These are phyloP conservation scores for Cordilura impudica DNA, from an alignment of 2,888 invertebrate species.

Conservation along the genomic window DNA sequence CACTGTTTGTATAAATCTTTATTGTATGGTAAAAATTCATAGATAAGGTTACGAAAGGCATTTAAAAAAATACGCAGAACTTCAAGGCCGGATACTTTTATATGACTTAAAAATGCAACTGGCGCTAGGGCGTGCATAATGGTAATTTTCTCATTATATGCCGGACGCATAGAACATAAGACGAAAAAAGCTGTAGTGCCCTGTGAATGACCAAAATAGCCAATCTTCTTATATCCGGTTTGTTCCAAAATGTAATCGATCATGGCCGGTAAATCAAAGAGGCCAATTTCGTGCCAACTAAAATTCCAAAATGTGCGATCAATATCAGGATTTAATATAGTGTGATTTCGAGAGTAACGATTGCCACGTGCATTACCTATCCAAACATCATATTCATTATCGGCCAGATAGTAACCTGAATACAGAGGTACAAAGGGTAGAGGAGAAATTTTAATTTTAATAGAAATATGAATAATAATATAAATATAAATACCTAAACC, in stretches of 20 bases:
- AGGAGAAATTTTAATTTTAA: too few relatives aligned
- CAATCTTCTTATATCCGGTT: constrained; percentile 45
- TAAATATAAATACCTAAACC: constrained; percentile 79
- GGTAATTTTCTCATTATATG: constrained; percentile 66
- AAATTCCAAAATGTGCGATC: constrained; percentile 66
- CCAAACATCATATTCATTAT: too few relatives aligned
- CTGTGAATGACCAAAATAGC: constrained; percentile 70
- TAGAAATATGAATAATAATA: constrained; percentile 37
- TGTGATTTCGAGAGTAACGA: constrained; percentile 65
- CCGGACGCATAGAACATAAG: constrained; percentile 57
- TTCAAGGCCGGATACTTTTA: constrained; percentile 74
- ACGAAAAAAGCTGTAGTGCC: constrained; percentile 65
- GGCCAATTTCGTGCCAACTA: constrained; percentile 92
- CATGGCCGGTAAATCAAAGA: constrained; percentile 77
- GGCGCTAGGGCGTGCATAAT: constrained; percentile 67
- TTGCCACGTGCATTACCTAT: constrained; percentile 68
- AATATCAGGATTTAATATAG: constrained; percentile 45
- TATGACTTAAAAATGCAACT: constrained; percentile 78
- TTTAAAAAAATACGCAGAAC: constrained; percentile 23
- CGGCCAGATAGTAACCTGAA: constrained; percentile 73
- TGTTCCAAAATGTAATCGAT: constrained; percentile 65
- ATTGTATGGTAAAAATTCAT: constrained; percentile 64
- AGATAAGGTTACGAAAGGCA: constrained; percentile 43
- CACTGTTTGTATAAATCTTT: constrained; percentile 58
- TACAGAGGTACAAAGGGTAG: too few relatives aligned